A percentile compares a stretch with the other conserved stretches of the same genome.
Conservation (phyloP, 2,888 invertebrate species). For the Odontocolon sp. region DNA sequence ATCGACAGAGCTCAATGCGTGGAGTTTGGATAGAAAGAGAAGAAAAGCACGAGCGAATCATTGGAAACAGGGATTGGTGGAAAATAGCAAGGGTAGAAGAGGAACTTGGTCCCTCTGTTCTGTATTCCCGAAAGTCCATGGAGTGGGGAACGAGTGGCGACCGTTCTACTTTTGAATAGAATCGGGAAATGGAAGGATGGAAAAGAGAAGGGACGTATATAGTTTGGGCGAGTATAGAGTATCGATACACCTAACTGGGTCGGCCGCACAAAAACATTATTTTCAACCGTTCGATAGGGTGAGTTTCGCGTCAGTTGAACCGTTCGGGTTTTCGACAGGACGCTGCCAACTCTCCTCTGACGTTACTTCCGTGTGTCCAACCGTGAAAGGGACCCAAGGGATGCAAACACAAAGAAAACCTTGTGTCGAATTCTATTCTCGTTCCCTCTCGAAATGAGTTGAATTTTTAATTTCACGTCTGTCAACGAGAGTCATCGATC, state of each 20-base stretch:
- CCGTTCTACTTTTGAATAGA: slow-evolving; percentile 53
- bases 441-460: too few relatives aligned
- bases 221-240: slow-evolving; percentile 38
- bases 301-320: slow-evolving; percentile 36
- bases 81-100: slow-evolving; percentile 19
- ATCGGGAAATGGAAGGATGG: slow-evolving; percentile 15
- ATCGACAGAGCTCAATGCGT: slow-evolving; percentile 45
- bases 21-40: background rate
- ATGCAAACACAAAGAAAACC: slow-evolving; percentile 25
- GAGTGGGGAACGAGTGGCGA: slow-evolving; percentile 52
- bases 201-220: slow-evolving; percentile 37
- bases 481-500: slow-evolving; percentile 7
- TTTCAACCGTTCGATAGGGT: slow-evolving; percentile 54
- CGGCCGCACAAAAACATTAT: slow-evolving; percentile 57
- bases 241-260: slow-evolving; percentile 60
- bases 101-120: slow-evolving; percentile 4
- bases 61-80: background rate
- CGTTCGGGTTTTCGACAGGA: slow-evolving; percentile 35
- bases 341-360: background rate
- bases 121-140: background rate
- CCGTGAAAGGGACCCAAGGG: slow-evolving; percentile 42
- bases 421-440: background rate
- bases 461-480: background rate
- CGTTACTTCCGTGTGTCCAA: slow-evolving; percentile 39
- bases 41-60: background rate